Percentiles rank a stretch among this genome's conserved stretches.
Evolutionary conservation across 2,888 invertebrate species (phyloP).

Genomic region (Anthrax anthrax): DNA sequence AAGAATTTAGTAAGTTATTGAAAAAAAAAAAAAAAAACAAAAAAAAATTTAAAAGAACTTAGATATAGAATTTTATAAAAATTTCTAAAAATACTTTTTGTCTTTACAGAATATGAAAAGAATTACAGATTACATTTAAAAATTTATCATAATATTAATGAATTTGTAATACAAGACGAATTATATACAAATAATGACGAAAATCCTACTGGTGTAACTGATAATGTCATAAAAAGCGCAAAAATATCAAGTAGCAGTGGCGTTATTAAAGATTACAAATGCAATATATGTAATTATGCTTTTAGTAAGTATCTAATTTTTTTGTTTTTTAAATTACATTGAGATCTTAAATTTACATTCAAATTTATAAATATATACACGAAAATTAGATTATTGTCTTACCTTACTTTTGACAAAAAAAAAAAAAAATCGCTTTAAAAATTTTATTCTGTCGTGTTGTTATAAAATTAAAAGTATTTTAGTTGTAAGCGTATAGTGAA

Average conservation of each 20-base stretch:
- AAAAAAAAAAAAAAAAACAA: no score
- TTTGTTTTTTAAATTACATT: not conserved
- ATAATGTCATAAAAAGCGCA: not conserved
- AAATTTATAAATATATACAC: no score
- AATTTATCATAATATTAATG: not conserved
- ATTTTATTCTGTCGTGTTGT: no score
- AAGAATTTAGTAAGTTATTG: constrained; percentile 2
- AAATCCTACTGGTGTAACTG: not conserved
- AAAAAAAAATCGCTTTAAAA: no score
- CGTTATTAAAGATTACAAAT: not conserved
- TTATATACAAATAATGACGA: not conserved
- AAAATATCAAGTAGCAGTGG: no score
- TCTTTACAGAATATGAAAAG: constrained; percentile 1
- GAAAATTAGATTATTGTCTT: no score
- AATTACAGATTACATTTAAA: not conserved
- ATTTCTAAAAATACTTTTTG: not conserved
- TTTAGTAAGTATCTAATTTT: not conserved
- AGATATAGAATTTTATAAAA: not conserved
- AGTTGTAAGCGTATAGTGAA: no score
- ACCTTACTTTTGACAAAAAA: no score
- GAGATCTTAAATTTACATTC: no score
- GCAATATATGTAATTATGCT: not conserved
- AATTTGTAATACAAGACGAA: not conserved
- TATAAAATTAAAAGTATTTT: no score
- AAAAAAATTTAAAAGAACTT: not conserved